Evolutionary conservation across 2,113 vertebrate species (phyloP).

Genomic region (Epinephelus lanceolatus): DNA sequence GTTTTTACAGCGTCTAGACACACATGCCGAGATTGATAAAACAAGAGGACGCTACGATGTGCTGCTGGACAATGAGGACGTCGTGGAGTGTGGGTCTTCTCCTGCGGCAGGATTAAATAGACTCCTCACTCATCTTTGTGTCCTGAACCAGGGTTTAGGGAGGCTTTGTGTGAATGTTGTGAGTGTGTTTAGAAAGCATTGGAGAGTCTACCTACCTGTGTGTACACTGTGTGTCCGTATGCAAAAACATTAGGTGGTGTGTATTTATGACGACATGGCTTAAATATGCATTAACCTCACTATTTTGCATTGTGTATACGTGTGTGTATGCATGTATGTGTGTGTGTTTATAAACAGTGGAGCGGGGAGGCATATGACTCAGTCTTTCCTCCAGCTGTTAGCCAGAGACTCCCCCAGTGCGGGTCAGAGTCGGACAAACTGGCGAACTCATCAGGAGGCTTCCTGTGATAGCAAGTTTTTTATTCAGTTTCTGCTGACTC

Average conservation of each 20-base stretch:
- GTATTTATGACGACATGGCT: constrained; percentile 1
- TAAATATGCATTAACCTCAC: constrained; percentile 7
- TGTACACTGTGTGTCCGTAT: constrained; percentile 7
- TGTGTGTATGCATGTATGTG: background rate
- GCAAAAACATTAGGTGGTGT: background rate
- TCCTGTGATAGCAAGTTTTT: constrained; percentile 65
- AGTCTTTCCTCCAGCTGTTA: constrained; percentile 77
- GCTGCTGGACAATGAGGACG: constrained; percentile 63
- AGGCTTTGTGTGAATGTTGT: background rate
- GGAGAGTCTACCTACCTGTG: background rate
- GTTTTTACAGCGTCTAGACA: constrained; percentile 85
- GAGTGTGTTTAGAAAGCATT: constrained; percentile 5
- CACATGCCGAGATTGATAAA: constrained; percentile 71
- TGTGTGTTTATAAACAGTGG: constrained; percentile 69
- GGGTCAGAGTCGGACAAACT: constrained; percentile 51
- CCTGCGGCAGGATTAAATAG: constrained; percentile 41
- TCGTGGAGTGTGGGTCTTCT: constrained; percentile 52
- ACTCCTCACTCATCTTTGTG: constrained; percentile 16
- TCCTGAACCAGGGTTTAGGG: constrained; percentile 14
- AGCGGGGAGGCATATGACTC: constrained; percentile 68
- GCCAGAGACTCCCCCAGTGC: constrained; percentile 45
- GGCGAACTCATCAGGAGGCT: constrained; percentile 62
- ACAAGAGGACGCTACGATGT: constrained; percentile 56
- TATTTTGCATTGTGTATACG: constrained; percentile 1
- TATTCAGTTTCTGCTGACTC: constrained; percentile 72